A percentile compares a stretch with the other conserved stretches of the same genome.
Conservation (phyloP, 2,113 vertebrate genomes). For the Chaetodon auriga region DNA sequence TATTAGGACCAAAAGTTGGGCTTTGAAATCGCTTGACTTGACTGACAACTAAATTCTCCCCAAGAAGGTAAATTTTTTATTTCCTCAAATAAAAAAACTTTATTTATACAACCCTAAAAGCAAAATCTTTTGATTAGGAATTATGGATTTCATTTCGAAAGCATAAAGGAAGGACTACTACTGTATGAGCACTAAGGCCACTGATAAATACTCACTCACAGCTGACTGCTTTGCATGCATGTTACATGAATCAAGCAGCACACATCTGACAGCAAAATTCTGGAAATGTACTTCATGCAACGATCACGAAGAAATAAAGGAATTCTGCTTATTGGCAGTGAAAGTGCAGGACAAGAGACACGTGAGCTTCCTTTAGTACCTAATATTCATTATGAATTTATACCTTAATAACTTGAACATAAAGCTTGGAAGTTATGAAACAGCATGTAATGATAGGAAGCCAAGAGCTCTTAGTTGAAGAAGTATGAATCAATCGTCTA, state of each 20-base stretch:
- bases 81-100: not conserved
- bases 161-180: not conserved
- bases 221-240: not conserved
- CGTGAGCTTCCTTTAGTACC: conserved; percentile 5
- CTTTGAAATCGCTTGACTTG: not conserved
- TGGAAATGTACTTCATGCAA: not conserved
- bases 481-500: not conserved
- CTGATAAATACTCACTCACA: not conserved
- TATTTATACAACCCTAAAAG: not conserved
- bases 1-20: not conserved
- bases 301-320: conserved; percentile 17
- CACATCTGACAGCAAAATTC: not conserved
- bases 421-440: conserved; percentile 17
- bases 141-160: not conserved
- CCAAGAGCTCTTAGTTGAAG: not conserved
- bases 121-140: not conserved
- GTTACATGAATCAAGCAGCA: not conserved
- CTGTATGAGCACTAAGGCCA: not conserved
- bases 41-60: not conserved
- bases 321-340: not conserved
- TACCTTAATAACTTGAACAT: conserved; percentile 24
- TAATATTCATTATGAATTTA: conserved; percentile 41
- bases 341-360: not conserved
- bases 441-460: not conserved
- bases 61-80: not conserved